Base-by-base conservation (phyloP, 2,797 vertebrate genomes). In the Cichlasoma orientale region DNA sequence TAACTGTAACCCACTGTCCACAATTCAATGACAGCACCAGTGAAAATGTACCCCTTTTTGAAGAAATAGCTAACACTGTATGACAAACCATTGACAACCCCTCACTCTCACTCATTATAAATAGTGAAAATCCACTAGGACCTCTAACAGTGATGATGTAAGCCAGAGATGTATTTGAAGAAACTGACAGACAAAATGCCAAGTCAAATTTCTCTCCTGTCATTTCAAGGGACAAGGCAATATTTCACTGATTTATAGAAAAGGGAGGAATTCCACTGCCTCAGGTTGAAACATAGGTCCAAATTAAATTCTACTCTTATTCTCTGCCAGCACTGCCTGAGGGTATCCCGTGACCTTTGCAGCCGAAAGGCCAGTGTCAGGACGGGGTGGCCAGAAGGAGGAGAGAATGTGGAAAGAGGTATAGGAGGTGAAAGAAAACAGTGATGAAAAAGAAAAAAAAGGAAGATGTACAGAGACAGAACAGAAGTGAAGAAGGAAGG, bases 261-360 rank as follows among this genome's bases (percentile, higher is more conserved):
- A 86, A 80, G 56, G 88, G 69, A 88, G 71, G 78, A 87, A 85
- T 78, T 84, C 63, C 80, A 75, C 44, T 23, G 84, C 89, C 85
- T 81, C 16, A 1, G 82, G 89, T 79, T 77, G 72, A 87, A 90
- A 89, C 84, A 82, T 56, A 68, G 80, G 82, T 83, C 80, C 82
- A 90, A 89, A 92, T 89, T 88, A 88, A 85, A 91, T 90, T 86
- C 89, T 56, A 59, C 71, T 58, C 61, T 85, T 77, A 85, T 86
- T 86, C 80, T 88, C 79, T 79, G 44, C 57, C 58, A 84, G 82
- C 41, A 23, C 77, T 25, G 88, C 89, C 89, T 76, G 11, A 56
- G 84, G 88, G 85, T 76, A 83, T 90, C 82, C 82, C 82, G 89
- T 74, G 83, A 90, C 83, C 88, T 91, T 78, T 50, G 58, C 52